Evolutionary conservation across 2,888 invertebrate genomes (phyloP), one percentile per base, ranked within the genome.

Genomic region (Hypomecis punctinalis): DNA sequence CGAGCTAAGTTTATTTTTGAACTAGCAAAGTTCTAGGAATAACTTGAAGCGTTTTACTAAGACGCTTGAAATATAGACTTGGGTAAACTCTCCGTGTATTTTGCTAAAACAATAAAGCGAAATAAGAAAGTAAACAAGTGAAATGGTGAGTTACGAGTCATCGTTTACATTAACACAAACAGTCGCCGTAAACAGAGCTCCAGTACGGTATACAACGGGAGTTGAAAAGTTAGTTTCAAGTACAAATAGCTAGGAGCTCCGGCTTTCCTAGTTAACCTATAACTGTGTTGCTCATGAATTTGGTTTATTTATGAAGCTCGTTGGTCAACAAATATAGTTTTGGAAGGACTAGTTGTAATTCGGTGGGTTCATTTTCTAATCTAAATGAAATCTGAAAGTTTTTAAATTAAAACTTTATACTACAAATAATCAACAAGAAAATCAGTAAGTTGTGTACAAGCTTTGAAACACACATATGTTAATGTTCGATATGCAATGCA

Each of bases 101-200:
- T 83, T 82, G 84, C 82, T 83, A 77, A 75, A 80, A 80, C 81
- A 83, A 84, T 82, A 79, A 82, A 82, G 79, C 81, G 79, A 81
- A 85, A 83, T 78, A 66, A 66, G 64, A 67, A 82, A 81, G 82
- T 75, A 87, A 89, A 87, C 87, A 88, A 81, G 79, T 78, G 73
- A 68, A 81, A 82, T 82, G 77, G 78, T 78, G 80, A 81, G 82
- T 76, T 77, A 77, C 68, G 76, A 85, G 81, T 86, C 86, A 87
- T 86, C 86, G 87, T 84, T 88, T 86, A 82, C 82, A 81, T 84
- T 85, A 79, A 76, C 82, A 84, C 77, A 83, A 83, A 81, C 81
- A 80, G 76, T 83, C 69, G 76, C 72, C 71, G 81, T 78, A 85
- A 86, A 87, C 84, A 83, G 74, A 74, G 74, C 70, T 36, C 75